Percentiles rank a stretch among this genome's conserved stretches.
These are phyloP conservation scores for Habroteleia sp. DNA, from an alignment of 2,888 invertebrate species.

Conservation along the genomic window DNA sequence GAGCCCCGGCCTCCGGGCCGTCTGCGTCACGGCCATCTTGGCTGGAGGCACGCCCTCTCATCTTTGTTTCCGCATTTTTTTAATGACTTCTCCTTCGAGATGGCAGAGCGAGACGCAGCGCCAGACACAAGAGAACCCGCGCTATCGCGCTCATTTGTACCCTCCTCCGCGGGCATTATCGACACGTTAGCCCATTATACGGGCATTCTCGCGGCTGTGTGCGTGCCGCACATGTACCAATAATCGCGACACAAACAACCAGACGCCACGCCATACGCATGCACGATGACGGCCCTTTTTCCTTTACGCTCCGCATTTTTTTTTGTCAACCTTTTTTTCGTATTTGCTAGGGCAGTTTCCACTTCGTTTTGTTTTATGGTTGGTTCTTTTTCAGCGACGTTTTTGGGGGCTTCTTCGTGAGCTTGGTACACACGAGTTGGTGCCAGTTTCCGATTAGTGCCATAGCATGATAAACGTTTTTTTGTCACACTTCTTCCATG, in stretches of 20 bases:
- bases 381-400: conserved; percentile 10
- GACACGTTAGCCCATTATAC: conserved; percentile 50
- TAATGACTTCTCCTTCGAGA: conserved; percentile 76
- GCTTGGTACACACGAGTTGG: neutral
- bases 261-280: conserved; percentile 29
- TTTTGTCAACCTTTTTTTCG: neutral
- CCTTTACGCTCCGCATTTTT: conserved; percentile 59
- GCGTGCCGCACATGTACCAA: conserved; percentile 36
- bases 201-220: conserved; percentile 32
- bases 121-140: conserved; percentile 1
- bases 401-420: neutral
- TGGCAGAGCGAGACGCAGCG: conserved; percentile 42
- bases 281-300: conserved; percentile 54
- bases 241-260: conserved; percentile 67
- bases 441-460: conserved; percentile 11
- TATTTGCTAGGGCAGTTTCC: too few relatives aligned
- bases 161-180: conserved; percentile 61
- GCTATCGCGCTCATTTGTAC: conserved; percentile 57
- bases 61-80: conserved; percentile 79
- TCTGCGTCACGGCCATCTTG: conserved; percentile 79
- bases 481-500: conserved; percentile 3
- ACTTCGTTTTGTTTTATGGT: conserved; percentile 34
- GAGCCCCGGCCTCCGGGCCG: conserved; percentile 77
- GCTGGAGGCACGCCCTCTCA: conserved; percentile 79
- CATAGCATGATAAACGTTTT: neutral